Base-by-base conservation (phyloP, 2,113 vertebrate genomes). In the Eclectus roratus region DNA sequence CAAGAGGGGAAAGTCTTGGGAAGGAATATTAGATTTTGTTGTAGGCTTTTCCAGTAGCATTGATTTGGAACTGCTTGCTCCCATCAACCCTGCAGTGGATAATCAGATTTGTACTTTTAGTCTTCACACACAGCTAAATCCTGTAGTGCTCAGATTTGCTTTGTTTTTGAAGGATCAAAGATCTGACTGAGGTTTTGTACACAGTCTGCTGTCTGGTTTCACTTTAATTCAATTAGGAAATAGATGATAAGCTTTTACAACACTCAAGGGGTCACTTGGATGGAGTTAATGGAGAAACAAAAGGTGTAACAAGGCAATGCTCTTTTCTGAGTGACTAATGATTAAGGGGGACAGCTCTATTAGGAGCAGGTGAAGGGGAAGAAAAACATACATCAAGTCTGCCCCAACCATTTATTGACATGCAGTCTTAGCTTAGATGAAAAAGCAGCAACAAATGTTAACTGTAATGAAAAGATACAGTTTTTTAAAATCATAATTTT, bases 231-330 rank as follows among this genome's bases (percentile, higher is more conserved):
- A 68, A 35, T 93, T 35, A 85, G 80, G 23, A 63, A 74, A 68
- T n/a, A 87, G 91, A 72, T 47, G 71, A 70, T 91, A 56, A 74
- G 84, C 91, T 87, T 71, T 91, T 76, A 46, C 69, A 87, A n/a
- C 69, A 20, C 80, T 47, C 46, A 23, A 27, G 84, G 77, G 65
- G 35, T 68, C 87, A 53, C 25, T 71, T 69, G 73, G 52, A 35
- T 27, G 47, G 41, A 86, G 72, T 44, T 91, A 71, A 94, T 84
- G 93, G 46, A 84, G 93, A 74, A 89, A 89, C 80, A 89, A 70
- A 83, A 89, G 69, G 55, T 63, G 50, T 44, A 94, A 23, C 3
- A 91, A 73, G 63, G 73, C 77, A 71, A 31, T 61, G 55, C 68
- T 85, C 56, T 50, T 56, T 39, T 39, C 72, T 60, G 56, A 85